Evolutionary conservation across 2,888 invertebrate species (phyloP), one percentile per base, ranked within the genome.

Genomic region (Synergus japonicus): DNA sequence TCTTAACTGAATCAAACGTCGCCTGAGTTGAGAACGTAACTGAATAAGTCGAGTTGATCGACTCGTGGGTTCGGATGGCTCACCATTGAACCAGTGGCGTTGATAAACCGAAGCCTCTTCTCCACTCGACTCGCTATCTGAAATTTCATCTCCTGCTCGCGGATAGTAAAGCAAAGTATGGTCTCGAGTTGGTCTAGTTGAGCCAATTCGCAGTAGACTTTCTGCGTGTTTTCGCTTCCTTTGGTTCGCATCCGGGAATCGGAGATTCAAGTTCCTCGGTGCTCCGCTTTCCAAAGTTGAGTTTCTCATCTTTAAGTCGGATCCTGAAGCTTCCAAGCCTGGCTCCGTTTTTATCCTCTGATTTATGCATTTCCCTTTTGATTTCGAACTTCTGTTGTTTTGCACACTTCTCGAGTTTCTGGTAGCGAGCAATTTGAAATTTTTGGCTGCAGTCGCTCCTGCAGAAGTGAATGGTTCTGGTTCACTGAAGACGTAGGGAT

Each of bases 401-500:
- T 87, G 87, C 83, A 84, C 87, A 22, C 84, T 86, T 87, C 87
- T 88, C 22, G 89, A 81, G 85, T 87, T 90, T 76, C 88, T 89
- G 13, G 89, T 81, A 22, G 88, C 87, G 79, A 87, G 85, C 80
- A 89, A 76, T 79, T 89, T 87, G 76, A 88, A 81, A 78, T 87
- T 90, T 84, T 89, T 89, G 58, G 87, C 86, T 49, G 84, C 82
- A 64, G 84, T 82, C 15, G 73, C 73, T 10, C 15, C 69, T 41
- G 54, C 73, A 5, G 73, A 73, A 37, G 73, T 54, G 46, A 91
- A 88, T 60, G 91, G 89, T 84, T 93, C 93, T 4, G 92, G 92
- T 80, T 93, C 93, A 83, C 92, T 92, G 87, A 93, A 93, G 79
- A 93, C 91, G 82, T 93, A 93, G 2, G 93, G 93, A 89, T 93